These are phyloP conservation scores for Vipera ursinii DNA, from an alignment of 2,797 vertebrate species.

Conservation along the genomic window DNA sequence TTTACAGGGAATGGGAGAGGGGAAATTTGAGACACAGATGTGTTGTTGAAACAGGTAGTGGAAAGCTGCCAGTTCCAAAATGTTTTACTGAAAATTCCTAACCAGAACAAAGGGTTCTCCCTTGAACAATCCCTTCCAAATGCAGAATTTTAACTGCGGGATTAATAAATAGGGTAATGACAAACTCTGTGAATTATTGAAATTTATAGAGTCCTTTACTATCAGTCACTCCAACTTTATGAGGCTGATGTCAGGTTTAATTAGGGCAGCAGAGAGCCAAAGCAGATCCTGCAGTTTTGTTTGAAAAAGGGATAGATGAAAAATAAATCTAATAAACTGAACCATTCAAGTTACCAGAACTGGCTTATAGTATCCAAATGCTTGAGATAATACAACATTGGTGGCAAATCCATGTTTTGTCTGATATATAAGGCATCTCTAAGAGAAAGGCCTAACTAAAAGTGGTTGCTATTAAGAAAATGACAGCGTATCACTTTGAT, in stretches of 20 bases:
- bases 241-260: not conserved
- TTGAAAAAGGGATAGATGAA: not conserved
- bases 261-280: not conserved
- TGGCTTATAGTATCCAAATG: not conserved
- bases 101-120: not conserved
- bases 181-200: not conserved
- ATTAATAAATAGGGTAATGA: not conserved
- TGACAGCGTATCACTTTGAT: not conserved
- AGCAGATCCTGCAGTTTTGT: not conserved
- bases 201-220: not conserved
- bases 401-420: not conserved
- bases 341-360: not conserved
- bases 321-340: not conserved
- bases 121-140: not conserved
- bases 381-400: not conserved
- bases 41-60: not conserved
- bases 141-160: not conserved
- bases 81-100: not conserved
- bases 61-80: not conserved
- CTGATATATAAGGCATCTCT: not conserved
- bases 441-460: not conserved
- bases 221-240: not conserved
- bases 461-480: not conserved
- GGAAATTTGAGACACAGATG: not conserved
- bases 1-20: not conserved